Conservation (phyloP, 2,113 vertebrate genomes). For the Podarcis muralis region DNA sequence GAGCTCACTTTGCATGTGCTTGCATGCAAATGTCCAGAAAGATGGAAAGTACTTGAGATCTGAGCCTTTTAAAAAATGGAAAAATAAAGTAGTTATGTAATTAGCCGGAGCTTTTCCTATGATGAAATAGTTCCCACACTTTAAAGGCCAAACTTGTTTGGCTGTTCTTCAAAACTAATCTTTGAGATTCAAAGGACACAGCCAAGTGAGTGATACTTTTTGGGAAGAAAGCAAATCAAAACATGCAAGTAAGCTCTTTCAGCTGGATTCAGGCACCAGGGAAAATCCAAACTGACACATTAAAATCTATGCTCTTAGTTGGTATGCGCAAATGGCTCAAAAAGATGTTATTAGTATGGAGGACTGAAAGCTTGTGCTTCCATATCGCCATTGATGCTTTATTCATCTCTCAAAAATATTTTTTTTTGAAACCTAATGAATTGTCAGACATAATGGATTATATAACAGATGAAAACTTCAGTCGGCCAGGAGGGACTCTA, state of each 20-base stretch:
- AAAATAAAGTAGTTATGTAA: not conserved
- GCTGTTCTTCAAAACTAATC: constrained; percentile 14
- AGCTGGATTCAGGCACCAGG: not conserved
- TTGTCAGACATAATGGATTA: constrained; percentile 36
- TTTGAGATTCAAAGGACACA: constrained; percentile 1
- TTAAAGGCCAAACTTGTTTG: not conserved
- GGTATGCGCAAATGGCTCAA: not conserved
- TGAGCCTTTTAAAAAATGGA: not conserved
- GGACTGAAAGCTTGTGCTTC: not conserved
- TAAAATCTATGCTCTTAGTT: constrained; percentile 31
- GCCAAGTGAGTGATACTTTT: not conserved
- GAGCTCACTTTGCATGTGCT: not conserved
- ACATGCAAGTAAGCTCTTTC: constrained; percentile 3
- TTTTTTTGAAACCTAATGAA: constrained; percentile 34
- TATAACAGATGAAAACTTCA: constrained; percentile 9
- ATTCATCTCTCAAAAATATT: constrained; percentile 30
- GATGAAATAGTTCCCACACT: not conserved
- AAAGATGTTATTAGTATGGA: constrained; percentile 21
- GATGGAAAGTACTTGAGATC: not conserved
- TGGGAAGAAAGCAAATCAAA: constrained; percentile 38
- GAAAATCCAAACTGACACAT: not conserved
- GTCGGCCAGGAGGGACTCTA: not conserved
- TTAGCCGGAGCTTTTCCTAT: not conserved
- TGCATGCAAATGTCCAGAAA: not conserved
- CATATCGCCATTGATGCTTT: not conserved